Percentiles rank a stretch among this genome's conserved stretches.
Evolutionary conservation across 1,140 invertebrate species (phyloP).

Genomic region (Drosophila teissieri): DNA sequence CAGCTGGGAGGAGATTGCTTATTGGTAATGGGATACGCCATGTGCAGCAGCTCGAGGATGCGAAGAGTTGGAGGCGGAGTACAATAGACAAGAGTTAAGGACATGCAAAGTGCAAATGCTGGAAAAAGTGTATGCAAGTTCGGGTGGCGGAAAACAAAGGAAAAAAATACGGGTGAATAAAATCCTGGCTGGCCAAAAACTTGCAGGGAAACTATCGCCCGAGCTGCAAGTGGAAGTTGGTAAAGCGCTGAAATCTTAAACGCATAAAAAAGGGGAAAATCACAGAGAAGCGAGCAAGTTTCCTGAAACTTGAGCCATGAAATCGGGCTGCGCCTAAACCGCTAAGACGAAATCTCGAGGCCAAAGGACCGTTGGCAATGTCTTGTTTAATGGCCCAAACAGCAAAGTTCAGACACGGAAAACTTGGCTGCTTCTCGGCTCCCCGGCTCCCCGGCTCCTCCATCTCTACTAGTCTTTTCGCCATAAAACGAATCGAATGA

Average conservation of each 20-base stretch:
- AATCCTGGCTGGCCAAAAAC: conserved; percentile 2
- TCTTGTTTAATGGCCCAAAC: conserved; percentile 32
- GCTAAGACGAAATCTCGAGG: conserved; percentile 6
- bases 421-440: conserved; percentile 11
- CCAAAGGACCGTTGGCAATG: conserved; percentile 2
- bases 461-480: background rate
- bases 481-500: conserved; percentile 12
- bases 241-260: conserved; percentile 1
- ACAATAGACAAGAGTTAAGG: conserved; percentile 36
- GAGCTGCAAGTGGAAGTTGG: conserved; percentile 1
- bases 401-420: conserved; percentile 15
- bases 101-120: conserved; percentile 22
- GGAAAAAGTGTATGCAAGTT: background rate
- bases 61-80: background rate
- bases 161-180: background rate
- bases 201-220: background rate
- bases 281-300: conserved; percentile 2
- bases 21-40: background rate
- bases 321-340: conserved; percentile 47
- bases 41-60: background rate
- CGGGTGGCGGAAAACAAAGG: background rate
- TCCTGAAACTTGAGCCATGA: conserved; percentile 56
- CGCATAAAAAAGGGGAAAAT: background rate
- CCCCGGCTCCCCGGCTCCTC: background rate
- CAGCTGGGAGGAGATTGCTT: background rate